Evolutionary conservation across 2,797 vertebrate genomes (phyloP).

Genomic region (Sebastes itinus): DNA sequence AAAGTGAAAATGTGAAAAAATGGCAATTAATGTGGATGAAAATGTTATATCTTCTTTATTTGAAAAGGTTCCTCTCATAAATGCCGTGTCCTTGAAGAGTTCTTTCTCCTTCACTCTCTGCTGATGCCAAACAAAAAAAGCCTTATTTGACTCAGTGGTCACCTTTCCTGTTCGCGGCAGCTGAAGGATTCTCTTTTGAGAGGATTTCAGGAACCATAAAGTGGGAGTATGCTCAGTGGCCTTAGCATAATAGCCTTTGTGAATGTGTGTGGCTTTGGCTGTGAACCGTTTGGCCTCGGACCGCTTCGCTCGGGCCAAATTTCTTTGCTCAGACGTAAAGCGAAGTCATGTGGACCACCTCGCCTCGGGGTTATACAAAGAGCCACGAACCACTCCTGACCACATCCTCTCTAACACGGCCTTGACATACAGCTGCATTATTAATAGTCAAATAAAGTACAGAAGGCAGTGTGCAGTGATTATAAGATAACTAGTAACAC

Average conservation of each 20-base stretch:
- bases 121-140: slow-evolving; percentile 6
- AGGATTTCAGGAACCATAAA: slow-evolving; percentile 30
- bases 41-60: background rate
- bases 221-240: slow-evolving; percentile 26
- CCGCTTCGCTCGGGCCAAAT: background rate
- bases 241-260: slow-evolving; percentile 44
- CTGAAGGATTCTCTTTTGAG: slow-evolving; percentile 27
- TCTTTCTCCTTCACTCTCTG: background rate
- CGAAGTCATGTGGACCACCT: slow-evolving; percentile 29
- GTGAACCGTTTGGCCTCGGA: slow-evolving; percentile 18
- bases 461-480: background rate
- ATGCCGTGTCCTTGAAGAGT: background rate
- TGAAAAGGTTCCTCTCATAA: background rate
- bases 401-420: background rate
- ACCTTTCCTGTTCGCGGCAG: slow-evolving; percentile 15
- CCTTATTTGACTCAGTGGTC: slow-evolving; percentile 15
- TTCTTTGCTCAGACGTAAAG: slow-evolving; percentile 17
- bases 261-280: slow-evolving; percentile 30
- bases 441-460: background rate
- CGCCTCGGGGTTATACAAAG: background rate
- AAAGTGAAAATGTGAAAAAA: background rate
- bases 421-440: background rate
- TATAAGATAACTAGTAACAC: background rate
- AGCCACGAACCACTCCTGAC: background rate
- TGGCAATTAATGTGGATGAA: background rate